Evolutionary conservation across 2,888 invertebrate genomes (phyloP).

Genomic region (Tinea pellionella): DNA sequence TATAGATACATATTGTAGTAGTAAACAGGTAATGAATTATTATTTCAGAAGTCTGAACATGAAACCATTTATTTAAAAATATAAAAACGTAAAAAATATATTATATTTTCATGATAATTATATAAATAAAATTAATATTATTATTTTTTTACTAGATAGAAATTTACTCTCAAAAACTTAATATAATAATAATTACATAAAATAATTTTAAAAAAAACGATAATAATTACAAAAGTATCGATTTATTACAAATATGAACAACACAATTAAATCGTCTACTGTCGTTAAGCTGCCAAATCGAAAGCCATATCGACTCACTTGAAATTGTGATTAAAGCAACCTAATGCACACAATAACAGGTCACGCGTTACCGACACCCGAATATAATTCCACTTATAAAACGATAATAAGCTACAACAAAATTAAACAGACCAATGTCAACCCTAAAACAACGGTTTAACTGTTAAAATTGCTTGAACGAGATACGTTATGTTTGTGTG

Average conservation of each 20-base stretch:
- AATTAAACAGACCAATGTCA: slow-evolving; percentile 18
- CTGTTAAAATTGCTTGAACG: slow-evolving; percentile 21
- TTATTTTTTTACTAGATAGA: too few species aligned
- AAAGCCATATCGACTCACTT: slow-evolving; percentile 65
- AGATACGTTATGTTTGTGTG: slow-evolving; percentile 40
- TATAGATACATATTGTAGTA: too few species aligned
- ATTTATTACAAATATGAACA: neutral
- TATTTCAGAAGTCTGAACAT: too few species aligned
- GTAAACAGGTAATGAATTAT: too few species aligned
- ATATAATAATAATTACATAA: too few species aligned
- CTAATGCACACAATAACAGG: slow-evolving; percentile 69
- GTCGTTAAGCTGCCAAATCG: slow-evolving; percentile 51
- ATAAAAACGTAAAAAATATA: too few species aligned
- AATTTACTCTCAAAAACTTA: too few species aligned
- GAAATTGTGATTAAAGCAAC: slow-evolving; percentile 68
- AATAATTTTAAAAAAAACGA: too few species aligned
- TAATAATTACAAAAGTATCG: too few species aligned
- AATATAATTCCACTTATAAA: slow-evolving; percentile 24
- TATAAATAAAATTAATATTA: too few species aligned
- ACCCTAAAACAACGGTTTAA: slow-evolving; percentile 17
- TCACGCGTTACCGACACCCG: slow-evolving; percentile 62
- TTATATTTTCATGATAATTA: too few species aligned
- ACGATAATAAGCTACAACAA: slow-evolving; percentile 27
- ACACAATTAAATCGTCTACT: slow-evolving; percentile 42
- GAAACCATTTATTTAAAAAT: too few species aligned